Base-by-base conservation (phyloP, 2,113 vertebrate genomes). In the Gambusia holbrooki region DNA sequence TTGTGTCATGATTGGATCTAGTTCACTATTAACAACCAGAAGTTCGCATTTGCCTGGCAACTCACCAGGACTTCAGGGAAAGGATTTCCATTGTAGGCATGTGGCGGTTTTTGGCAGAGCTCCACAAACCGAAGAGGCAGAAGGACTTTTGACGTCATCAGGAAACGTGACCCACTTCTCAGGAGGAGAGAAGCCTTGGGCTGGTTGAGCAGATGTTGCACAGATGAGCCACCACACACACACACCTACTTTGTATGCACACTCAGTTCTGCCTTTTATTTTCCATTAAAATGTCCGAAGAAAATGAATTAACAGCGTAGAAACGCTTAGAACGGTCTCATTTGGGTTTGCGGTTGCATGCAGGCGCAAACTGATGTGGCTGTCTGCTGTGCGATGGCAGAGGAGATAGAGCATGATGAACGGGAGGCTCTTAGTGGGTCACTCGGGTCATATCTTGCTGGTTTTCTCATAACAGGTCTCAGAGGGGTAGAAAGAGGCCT, bases 141-240 rank as follows among this genome's bases (percentile, higher is more conserved):
- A 89, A 90, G 89, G 90, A 79, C 89, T 85, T 91, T 86, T 93
- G 93, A 93, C 92, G 92, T 93, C 93, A 93, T 88, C 22, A 71
- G 88, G 93, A 92, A 93, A 93, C 91, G 93, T 93, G 93, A 92
- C 93, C 90, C 92, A 93, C 87, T 93, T 93, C 92, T 91, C 88
- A 86, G 87, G 86, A 90, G 87, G 88, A 86, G 51, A 87, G 88
- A 78, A 92, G 92, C 92, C 92, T 87, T 89, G 87, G 89, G 92
- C 87, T 79, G 84, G 87, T 84, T 66, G 87, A 91, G 87, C 92
- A 93, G 90, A 92, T 93, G 92, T 91, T 91, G 69, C 84, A 81
- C 90, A 92, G 87, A 92, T 89, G 89, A 90, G 87, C 67, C 71
- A 72, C 71, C 76, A 33, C 4, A 19, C 19, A 17, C 83, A 76